Evolutionary conservation across 2,888 invertebrate genomes (phyloP).

Genomic region (Camptogramma bilineatum): DNA sequence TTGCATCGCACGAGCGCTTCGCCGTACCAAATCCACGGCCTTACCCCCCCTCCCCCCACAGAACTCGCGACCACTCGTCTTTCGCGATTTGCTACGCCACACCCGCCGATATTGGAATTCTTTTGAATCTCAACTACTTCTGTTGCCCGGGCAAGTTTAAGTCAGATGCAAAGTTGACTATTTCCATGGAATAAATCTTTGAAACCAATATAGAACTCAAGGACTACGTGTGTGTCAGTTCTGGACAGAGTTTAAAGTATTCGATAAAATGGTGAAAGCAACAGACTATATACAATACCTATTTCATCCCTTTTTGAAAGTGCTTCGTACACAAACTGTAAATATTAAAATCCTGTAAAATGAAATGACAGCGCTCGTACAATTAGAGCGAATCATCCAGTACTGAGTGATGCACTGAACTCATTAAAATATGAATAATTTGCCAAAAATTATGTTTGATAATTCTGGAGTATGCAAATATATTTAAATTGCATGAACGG

Average conservation of each 20-base stretch:
- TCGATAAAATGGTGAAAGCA: background rate
- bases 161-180: conserved; percentile 69
- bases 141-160: conserved; percentile 66
- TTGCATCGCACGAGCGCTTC: conserved; percentile 14
- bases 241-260: background rate
- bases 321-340: background rate
- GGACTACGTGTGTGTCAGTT: conserved; percentile 5
- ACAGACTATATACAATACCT: background rate
- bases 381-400: conserved; percentile 12
- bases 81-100: conserved; percentile 58
- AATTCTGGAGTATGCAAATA: conserved; percentile 22
- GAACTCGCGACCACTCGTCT: conserved; percentile 50
- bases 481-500: conserved; percentile 2
- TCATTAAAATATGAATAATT: conserved; percentile 32
- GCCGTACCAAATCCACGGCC: conserved; percentile 26
- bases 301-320: background rate
- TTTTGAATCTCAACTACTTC: conserved; percentile 77
- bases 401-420: conserved; percentile 23
- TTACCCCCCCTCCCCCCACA: conserved; percentile 36
- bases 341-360: background rate
- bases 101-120: conserved; percentile 78
- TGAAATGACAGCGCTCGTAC: background rate
- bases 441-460: conserved; percentile 23
- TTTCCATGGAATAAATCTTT: conserved; percentile 54
- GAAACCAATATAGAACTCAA: conserved; percentile 17